Evolutionary conservation across 2,888 invertebrate species (phyloP).

Genomic region (Eristalinus aeneus): DNA sequence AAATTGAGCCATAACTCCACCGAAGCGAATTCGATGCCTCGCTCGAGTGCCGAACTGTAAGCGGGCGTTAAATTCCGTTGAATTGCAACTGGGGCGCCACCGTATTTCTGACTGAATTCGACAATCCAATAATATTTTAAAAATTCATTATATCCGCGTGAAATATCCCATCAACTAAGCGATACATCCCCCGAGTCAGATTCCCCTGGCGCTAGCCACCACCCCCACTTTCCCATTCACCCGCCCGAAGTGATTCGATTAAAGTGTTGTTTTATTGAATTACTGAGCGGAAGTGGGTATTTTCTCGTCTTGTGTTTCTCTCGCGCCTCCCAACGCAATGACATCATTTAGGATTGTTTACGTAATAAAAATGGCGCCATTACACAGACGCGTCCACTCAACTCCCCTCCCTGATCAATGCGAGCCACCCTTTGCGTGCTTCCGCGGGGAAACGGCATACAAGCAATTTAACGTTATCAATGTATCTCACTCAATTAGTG

Average conservation of each 20-base stretch:
- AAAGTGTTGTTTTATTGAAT: conserved; percentile 39
- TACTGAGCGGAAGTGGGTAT: conserved; percentile 27
- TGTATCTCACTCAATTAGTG: conserved; percentile 59
- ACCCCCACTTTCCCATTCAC: background rate
- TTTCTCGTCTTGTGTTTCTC: background rate
- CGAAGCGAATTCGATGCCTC: background rate
- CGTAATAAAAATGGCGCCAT: conserved; percentile 40
- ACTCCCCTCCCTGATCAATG: background rate
- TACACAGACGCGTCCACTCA: conserved; percentile 22
- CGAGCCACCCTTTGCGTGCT: background rate
- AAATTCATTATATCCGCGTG: conserved; percentile 8
- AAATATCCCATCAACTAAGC: background rate
- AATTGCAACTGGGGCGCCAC: conserved; percentile 2
- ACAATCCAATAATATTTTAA: background rate
- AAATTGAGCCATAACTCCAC: background rate
- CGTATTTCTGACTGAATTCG: background rate
- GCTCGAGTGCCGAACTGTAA: background rate
- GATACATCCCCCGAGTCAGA: background rate
- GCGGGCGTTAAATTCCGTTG: background rate
- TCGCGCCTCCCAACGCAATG: conserved; percentile 9
- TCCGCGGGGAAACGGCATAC: background rate
- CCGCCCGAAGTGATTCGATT: conserved; percentile 17
- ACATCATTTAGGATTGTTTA: conserved; percentile 50
- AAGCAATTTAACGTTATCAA: conserved; percentile 26
- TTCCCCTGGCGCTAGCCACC: background rate